A percentile compares a stretch with the other conserved stretches of the same genome.
phyloP scores from a whole-genome alignment of 2,113 vertebrate genomes.

The Rhinolophus sinicus region DNA sequence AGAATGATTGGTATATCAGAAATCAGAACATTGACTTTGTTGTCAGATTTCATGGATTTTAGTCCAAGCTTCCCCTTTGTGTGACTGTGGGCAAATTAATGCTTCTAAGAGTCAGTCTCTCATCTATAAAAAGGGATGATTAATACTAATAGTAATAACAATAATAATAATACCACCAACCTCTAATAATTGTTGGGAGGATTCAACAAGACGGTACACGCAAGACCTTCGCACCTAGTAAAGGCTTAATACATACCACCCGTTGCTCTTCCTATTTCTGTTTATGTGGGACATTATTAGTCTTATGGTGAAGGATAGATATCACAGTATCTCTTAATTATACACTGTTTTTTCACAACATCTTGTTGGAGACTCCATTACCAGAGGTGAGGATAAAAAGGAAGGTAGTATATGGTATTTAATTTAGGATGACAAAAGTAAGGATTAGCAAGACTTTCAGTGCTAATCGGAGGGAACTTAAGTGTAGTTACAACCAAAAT shows the following conservation, averaged over 20 bases:
- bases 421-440: background rate
- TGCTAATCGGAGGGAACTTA: background rate
- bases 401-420: background rate
- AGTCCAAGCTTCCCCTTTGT: background rate
- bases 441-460: background rate
- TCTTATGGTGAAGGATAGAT: background rate
- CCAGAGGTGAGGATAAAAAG: background rate
- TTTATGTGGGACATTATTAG: background rate
- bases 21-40: constrained; percentile 7
- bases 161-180: background rate
- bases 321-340: background rate
- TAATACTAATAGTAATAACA: background rate
- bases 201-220: background rate
- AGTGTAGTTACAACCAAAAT: background rate
- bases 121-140: background rate
- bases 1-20: background rate
- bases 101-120: background rate
- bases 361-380: background rate
- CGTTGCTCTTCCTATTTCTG: background rate
- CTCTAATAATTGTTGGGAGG: background rate
- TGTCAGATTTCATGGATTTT: background rate
- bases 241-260: background rate
- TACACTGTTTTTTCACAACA: background rate
- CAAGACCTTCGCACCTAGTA: background rate
- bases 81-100: background rate